These are phyloP conservation scores for Drosophila suboccidentalis DNA, from an alignment of 2,888 invertebrate genomes.

Conservation along the genomic window DNA sequence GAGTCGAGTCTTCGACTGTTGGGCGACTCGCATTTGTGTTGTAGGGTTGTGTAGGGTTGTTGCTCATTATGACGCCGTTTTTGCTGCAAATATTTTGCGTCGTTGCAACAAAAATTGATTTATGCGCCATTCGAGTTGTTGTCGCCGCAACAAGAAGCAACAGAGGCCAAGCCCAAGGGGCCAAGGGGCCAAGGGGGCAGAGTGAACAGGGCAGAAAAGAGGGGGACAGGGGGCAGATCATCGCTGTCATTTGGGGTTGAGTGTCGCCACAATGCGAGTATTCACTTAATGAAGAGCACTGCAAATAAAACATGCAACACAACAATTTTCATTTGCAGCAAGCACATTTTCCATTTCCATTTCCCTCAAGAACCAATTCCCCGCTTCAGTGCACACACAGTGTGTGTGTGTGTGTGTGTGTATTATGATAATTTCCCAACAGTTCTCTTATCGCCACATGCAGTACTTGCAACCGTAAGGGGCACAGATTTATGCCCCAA, in stretches of 20 bases:
- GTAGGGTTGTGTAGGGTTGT: constrained; percentile 5
- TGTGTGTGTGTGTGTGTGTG: background rate
- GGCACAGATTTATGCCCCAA: constrained; percentile 71
- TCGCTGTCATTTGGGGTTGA: constrained; percentile 13
- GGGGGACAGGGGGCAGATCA: constrained; percentile 1
- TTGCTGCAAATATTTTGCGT: constrained; percentile 52
- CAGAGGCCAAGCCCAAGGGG: constrained; percentile 1
- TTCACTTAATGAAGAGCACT: constrained; percentile 50
- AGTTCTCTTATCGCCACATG: constrained; percentile 43
- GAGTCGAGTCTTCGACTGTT: background rate
- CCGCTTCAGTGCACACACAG: constrained; percentile 22
- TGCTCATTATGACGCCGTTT: constrained; percentile 55
- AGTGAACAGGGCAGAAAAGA: background rate
- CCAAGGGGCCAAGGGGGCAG: constrained; percentile 28
- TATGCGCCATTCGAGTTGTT: constrained; percentile 61
- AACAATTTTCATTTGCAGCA: constrained; percentile 47
- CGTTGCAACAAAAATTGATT: constrained; percentile 60
- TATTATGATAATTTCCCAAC: constrained; percentile 34
- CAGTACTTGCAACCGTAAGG: constrained; percentile 46
- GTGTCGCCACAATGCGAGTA: constrained; percentile 27
- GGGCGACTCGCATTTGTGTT: background rate
- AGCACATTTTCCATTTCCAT: background rate
- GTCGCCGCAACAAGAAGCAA: constrained; percentile 24
- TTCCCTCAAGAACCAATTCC: constrained; percentile 8
- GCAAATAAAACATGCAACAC: constrained; percentile 45